Evolutionary conservation across 2,888 invertebrate genomes (phyloP).

Genomic region (Macaria notata): DNA sequence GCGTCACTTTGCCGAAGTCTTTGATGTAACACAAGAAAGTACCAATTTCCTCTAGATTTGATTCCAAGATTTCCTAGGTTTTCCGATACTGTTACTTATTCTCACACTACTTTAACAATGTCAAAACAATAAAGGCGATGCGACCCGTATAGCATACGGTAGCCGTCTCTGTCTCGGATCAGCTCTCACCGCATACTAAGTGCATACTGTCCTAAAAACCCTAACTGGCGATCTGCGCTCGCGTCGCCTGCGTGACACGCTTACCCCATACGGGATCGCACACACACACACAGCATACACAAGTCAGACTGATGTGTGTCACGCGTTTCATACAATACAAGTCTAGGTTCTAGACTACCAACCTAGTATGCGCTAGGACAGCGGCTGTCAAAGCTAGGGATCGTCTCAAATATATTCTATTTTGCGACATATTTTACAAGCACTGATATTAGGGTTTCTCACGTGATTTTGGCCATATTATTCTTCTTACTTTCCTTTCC

Average conservation of each 20-base stretch:
- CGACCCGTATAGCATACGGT: too few relatives aligned
- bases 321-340: slow-evolving; percentile 52
- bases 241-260: slow-evolving; percentile 17
- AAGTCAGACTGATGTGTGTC: slow-evolving; percentile 43
- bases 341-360: slow-evolving; percentile 47
- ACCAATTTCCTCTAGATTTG: too few relatives aligned
- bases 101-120: too few relatives aligned
- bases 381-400: slow-evolving; percentile 9
- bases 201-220: slow-evolving; percentile 2
- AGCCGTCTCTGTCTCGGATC: neutral
- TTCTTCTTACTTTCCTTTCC: too few relatives aligned
- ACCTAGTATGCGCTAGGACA: slow-evolving; percentile 33
- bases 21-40: too few relatives aligned
- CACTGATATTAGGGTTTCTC: too few relatives aligned
- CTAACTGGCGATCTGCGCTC: neutral
- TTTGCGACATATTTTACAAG: too few relatives aligned
- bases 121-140: too few relatives aligned
- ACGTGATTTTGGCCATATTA: too few relatives aligned
- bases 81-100: too few relatives aligned
- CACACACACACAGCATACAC: slow-evolving; percentile 22
- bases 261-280: slow-evolving; percentile 22
- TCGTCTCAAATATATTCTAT: neutral
- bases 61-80: too few relatives aligned
- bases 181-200: slow-evolving; percentile 1
- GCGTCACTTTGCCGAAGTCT: too few relatives aligned